phyloP scores from a whole-genome alignment of 2,113 vertebrate species.

The Heloderma charlesbogerti region DNA sequence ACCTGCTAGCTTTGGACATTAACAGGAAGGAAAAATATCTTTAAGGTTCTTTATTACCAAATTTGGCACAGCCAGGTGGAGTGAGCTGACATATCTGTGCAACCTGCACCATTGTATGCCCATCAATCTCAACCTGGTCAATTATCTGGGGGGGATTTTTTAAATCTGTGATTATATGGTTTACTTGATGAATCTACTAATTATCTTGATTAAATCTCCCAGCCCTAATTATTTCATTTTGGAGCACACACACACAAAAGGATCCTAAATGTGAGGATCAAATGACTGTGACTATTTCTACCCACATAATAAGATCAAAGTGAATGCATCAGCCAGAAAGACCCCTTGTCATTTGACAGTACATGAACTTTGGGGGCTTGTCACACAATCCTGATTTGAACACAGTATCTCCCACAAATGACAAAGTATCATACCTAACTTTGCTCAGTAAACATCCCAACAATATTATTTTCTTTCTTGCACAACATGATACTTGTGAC shows the following conservation, averaged over 20 bases:
- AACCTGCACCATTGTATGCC: background rate
- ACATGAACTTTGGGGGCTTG: background rate
- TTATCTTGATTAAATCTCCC: slow-evolving; percentile 28
- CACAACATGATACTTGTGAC: rapidly evolving
- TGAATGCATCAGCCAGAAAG: background rate
- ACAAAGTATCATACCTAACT: rapidly evolving
- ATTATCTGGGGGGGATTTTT: background rate
- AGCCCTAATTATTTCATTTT: slow-evolving; percentile 12
- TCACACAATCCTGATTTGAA: background rate
- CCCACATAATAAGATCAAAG: slow-evolving; percentile 5
- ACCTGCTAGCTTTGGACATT: background rate
- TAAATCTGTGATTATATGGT: slow-evolving; percentile 20
- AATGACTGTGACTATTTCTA: slow-evolving; percentile 17
- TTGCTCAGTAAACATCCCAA: background rate
- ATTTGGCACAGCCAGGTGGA: background rate
- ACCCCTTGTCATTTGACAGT: background rate
- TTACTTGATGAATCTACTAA: slow-evolving; percentile 17
- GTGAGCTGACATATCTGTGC: background rate
- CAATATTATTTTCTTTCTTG: rapidly evolving
- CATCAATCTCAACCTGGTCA: background rate
- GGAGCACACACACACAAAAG: background rate
- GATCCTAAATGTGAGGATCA: slow-evolving; percentile 3
- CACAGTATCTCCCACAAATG: background rate
- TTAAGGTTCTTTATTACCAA: background rate
- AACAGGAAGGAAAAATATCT: background rate